Base-by-base conservation (phyloP, 2,888 invertebrate genomes). In the Petrophora chlorosata region DNA sequence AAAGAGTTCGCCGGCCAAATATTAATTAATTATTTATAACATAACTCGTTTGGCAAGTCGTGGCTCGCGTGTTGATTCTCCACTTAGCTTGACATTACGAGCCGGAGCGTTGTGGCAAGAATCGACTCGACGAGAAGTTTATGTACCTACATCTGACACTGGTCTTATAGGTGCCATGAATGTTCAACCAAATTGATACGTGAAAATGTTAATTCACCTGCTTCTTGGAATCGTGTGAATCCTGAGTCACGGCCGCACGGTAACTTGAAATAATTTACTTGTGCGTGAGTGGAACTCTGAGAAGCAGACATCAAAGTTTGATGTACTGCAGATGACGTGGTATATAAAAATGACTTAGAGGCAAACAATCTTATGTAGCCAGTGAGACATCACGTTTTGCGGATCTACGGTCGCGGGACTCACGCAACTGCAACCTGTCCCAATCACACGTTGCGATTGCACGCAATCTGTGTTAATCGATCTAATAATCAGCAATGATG, bases 21-120 rank as follows among this genome's bases (percentile, higher is more conserved):
- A 80, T 80, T 82, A 85, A 86, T 85, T 82, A 85, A 82, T 82
- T 84, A 83, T 83, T 81, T 82, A 81, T 80, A 78, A 76, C 73
- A 74, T 73, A 85, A 85, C 86, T 74, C 70, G 86, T 85, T 85
- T 79, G 79, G 76, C 70, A 53, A 70, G 81, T 80, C 70, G 73
- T 70, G 73, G 65, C 67, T 75, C 67, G 79, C 76, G 77, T 82
- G 78, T 74, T 72, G 76, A 76, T 74, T 74, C 71, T 69, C 67
- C 67, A 70, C 70, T 48, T 48, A 48, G 25, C 45, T 72, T 67
- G 59, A 65, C 69, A 67, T 69, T 53, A 46, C 53, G 42, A 50
- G 25, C n/a, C 52, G 32, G 28, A 36, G 44, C 35, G 42, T 52
- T 46, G 35, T 40, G 39, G 47, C 44, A 46, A 59, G 53, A 58